Base-by-base conservation (phyloP, 2,797 vertebrate genomes). In the Phrynocephalus guinanensis region DNA sequence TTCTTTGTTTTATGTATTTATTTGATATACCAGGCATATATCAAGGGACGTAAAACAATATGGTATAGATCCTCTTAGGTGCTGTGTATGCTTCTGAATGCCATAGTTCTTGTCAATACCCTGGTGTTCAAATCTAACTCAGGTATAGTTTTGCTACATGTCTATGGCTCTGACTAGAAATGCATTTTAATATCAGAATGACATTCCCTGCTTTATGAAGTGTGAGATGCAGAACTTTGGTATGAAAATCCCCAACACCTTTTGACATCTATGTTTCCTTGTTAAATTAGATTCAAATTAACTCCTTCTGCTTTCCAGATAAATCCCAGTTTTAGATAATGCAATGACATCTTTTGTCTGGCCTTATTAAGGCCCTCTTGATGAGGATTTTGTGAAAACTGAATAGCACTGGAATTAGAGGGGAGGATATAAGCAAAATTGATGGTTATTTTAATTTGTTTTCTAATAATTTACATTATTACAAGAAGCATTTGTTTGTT, bases 391-490 rank as follows among this genome's bases (percentile, higher is more conserved):
- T 68, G 66, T 67, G 56, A 52, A 73, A 48, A 73, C 1, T 52
- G 60, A 76, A 82, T 85, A 2, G 20, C 22, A 76, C 22, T 2
- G 28, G 28, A 81, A 56, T 73, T 15, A 63, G 28, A 48, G 38
- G 7, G 30, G 50, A 44, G 88, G 33, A 56, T 76, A 20, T 79
- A 86, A 91, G 77, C 5, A 2, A 84, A 30, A 30, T 75, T 1
- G 84, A 38, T 48, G 77, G 15, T 83, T 89, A 10, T 91, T 93
- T 94, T 91, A 8, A 6, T 91, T 91, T 91, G 56, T 82, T 90
- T 28, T 22, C 44, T 93, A 75, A 89, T 90, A 92, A 48, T 48
- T 75, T 63, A 78, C 50, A 63, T 82, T 78, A 87, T 78, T 70
- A 88, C n/a, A 52, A 83, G 81, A 81, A 82, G 3, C 50, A 71